phyloP scores from a whole-genome alignment of 1,140 invertebrate genomes.

The Tyrophagus putrescentiae region DNA sequence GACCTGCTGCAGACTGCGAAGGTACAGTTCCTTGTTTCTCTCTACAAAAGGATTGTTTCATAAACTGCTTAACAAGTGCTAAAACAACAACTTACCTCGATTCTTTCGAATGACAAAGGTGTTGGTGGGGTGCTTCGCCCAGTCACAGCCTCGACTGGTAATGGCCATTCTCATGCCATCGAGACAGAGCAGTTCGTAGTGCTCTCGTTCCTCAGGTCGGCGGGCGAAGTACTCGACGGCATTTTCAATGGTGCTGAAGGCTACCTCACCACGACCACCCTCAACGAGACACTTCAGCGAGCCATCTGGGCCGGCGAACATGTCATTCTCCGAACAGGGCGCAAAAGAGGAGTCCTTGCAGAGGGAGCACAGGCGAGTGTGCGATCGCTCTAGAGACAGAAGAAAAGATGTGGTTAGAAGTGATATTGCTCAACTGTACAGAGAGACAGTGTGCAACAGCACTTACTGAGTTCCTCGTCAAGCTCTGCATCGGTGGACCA shows the following conservation, averaged over 20 bases:
- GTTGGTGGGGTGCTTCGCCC: conserved; percentile 25
- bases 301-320: conserved; percentile 64
- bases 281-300: conserved; percentile 60
- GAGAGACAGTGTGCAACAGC: not conserved
- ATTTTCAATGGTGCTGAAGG: conserved; percentile 64
- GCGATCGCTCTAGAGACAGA: conserved; percentile 41
- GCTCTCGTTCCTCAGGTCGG: conserved; percentile 31
- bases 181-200: conserved; percentile 55
- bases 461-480: conserved; percentile 48
- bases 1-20: conserved; percentile 18
- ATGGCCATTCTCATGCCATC: conserved; percentile 48
- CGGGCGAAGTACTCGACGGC: conserved; percentile 47
- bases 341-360: conserved; percentile 47
- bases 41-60: not conserved
- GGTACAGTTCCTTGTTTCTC: conserved; percentile 17
- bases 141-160: conserved; percentile 20
- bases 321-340: conserved; percentile 55
- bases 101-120: conserved; percentile 22
- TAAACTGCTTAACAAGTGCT: not conserved
- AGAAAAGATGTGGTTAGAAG: too few species aligned
- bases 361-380: conserved; percentile 52
- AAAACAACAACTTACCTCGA: conserved; percentile 8
- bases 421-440: too few species aligned
- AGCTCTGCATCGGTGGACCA: conserved; percentile 54
- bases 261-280: conserved; percentile 59